Base-by-base conservation (phyloP, 2,888 invertebrate species). In the Temnothorax ravouxi region DNA sequence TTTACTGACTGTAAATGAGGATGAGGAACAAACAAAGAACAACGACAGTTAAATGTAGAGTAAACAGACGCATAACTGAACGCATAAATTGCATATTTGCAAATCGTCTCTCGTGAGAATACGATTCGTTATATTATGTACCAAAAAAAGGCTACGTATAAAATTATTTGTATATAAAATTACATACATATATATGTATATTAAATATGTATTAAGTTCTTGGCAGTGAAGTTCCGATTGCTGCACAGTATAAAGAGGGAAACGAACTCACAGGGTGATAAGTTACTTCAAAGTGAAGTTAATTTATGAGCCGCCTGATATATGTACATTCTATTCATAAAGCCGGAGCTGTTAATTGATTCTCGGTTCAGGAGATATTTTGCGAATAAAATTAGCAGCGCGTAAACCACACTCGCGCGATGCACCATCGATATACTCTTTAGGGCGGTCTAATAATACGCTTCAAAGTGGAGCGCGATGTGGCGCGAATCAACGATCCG, bases 401-500 rank as follows among this genome's bases (percentile, higher is more conserved):
- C 21, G 18, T 25, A 38, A 72, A 13, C 47, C 38, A 13, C 18
- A 21, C 25, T 59, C n/a, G 72, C 34, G 18, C 38, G 38, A 25
- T 25, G 47, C 18, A 38, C 21, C 47, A n/a, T 80, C 59, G 79
- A 80, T 72, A 25, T n/a, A 72, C 21, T 72, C 47, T 50, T 80
- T 47, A 18, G 79, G 44, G 13, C 47, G 44, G n/a, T 71, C 79
- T 80, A 80, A 72, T 80, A 80, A 71, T 80, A 80, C 18, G 52
- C 71, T 59, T 59, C 25, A 61, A 80, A 80, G 79, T 50, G 47
- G 59, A 72, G 59, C 72, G 71, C 76, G 62, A 64, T 64, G 62
- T 41, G 64, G 64, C 52, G 64, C 47, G 79, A 80, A 80, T 80
- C 72, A 80, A 80, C 79, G 79, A 80, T 59, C 72, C 72, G 79